Conservation (phyloP, 2,113 vertebrate species). For the Laticauda colubrina region DNA sequence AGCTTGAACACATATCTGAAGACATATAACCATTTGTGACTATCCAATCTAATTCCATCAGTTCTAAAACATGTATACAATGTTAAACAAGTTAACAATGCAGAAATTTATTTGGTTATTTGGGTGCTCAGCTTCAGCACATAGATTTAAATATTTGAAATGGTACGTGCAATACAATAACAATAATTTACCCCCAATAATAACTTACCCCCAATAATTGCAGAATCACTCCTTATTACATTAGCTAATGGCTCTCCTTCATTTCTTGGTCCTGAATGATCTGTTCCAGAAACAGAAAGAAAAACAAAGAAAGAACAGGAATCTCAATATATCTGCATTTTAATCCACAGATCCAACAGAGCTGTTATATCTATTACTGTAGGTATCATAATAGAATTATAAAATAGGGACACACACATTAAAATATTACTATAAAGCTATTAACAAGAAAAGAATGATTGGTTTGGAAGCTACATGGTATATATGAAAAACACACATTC, state of each 20-base stretch:
- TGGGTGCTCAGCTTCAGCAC: not conserved
- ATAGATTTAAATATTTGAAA: not conserved
- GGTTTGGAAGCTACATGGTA: not conserved
- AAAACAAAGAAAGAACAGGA: not conserved
- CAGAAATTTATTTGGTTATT: not conserved
- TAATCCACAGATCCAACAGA: not conserved
- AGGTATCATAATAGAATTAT: not conserved
- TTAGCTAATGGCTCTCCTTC: conserved; percentile 81
- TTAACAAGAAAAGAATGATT: not conserved
- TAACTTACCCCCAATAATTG: conserved; percentile 91
- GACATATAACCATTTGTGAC: not conserved
- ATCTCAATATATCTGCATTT: conserved; percentile 2
- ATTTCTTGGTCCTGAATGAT: conserved; percentile 83
- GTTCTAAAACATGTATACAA: not conserved
- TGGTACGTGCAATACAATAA: not conserved
- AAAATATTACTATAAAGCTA: not conserved
- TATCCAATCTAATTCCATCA: not conserved
- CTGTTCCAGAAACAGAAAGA: conserved; percentile 67
- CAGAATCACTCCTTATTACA: conserved; percentile 82
- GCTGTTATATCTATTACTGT: not conserved
- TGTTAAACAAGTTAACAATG: not conserved
- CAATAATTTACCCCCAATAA: conserved; percentile 89
- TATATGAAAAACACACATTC: not conserved
- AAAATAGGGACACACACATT: not conserved
- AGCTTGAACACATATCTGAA: not conserved